Evolutionary conservation across 53 echinoderm and acorn worm species (phyloP), one percentile per base, ranked within the genome.

Genomic region (Arbacia lixula): DNA sequence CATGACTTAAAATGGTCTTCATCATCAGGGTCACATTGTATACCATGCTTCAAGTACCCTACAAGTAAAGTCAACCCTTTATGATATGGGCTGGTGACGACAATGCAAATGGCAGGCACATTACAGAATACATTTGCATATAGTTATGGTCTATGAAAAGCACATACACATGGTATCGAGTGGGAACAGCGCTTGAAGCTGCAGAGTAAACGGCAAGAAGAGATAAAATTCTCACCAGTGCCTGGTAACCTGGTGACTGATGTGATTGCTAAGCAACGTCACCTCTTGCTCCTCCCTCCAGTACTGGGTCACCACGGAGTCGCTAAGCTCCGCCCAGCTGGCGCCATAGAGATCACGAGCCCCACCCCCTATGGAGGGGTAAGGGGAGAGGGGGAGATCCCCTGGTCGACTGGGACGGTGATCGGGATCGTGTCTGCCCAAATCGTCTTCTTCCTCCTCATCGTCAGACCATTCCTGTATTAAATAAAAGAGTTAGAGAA

Each of bases 381-480:
- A 12, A 12, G 12, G 49, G 50, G 12, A 12, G 12, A 25, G 26
- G 28, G 49, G 21, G 20, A 37, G n/a, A n/a, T n/a, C n/a, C n/a
- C n/a, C n/a, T n/a, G n/a, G n/a, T n/a, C n/a, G n/a, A n/a, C n/a
- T n/a, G n/a, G n/a, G n/a, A n/a, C n/a, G n/a, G n/a, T n/a, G n/a
- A n/a, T n/a, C n/a, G n/a, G n/a, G n/a, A n/a, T n/a, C n/a, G n/a
- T n/a, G n/a, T n/a, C n/a, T n/a, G n/a, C n/a, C n/a, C n/a, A n/a
- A n/a, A n/a, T n/a, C n/a, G n/a, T n/a, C n/a, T n/a, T n/a, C 75
- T 40, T 75, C 72, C 33, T 89, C 85, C 46, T 93, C 93, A 17
- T 93, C 93, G 12, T 88, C 89, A 52, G 90, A 88, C 93, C 93
- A 93, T 17, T 93, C 93, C 93, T 93, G 38, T 1, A 35, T 37